Conservation (phyloP, 1,140 invertebrate genomes). For the Papilio polyxenes region DNA sequence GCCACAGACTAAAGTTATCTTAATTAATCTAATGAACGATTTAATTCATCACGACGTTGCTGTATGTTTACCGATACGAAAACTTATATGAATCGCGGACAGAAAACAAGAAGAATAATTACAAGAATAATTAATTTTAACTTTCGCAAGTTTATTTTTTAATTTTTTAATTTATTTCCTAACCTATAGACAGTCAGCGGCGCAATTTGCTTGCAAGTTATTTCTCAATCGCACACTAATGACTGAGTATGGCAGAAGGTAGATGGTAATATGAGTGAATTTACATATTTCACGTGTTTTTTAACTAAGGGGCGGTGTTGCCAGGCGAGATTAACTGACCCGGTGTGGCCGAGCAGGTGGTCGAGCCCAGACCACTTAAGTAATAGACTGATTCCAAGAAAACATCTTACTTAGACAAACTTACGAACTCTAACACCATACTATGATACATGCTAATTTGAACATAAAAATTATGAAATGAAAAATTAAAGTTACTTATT, state of each 20-base stretch:
- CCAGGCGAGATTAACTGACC: constrained; percentile 15
- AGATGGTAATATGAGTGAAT: constrained; percentile 26
- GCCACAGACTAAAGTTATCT: not conserved
- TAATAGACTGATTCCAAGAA: constrained; percentile 8
- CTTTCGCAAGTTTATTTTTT: not conserved
- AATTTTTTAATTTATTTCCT: not conserved
- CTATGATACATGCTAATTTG: not conserved
- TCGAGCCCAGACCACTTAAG: constrained; percentile 10
- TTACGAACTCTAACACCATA: not conserved
- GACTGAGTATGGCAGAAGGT: constrained; percentile 14
- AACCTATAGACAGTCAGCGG: not conserved
- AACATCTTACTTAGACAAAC: constrained; percentile 5
- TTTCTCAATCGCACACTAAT: constrained; percentile 25
- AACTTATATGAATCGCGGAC: not conserved
- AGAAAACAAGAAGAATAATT: no score
- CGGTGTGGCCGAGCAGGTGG: constrained; percentile 26
- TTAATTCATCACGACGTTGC: constrained; percentile 5
- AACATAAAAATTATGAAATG: not conserved
- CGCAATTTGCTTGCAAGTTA: constrained; percentile 9
- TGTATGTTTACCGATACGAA: constrained; percentile 3
- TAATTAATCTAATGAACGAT: not conserved
- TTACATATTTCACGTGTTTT: constrained; percentile 36
- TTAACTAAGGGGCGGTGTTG: constrained; percentile 33
- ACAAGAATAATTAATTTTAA: no score
- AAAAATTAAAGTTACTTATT: not conserved